Evolutionary conservation across 2,888 invertebrate species (phyloP).

Genomic region (Boloria euphrosyne): DNA sequence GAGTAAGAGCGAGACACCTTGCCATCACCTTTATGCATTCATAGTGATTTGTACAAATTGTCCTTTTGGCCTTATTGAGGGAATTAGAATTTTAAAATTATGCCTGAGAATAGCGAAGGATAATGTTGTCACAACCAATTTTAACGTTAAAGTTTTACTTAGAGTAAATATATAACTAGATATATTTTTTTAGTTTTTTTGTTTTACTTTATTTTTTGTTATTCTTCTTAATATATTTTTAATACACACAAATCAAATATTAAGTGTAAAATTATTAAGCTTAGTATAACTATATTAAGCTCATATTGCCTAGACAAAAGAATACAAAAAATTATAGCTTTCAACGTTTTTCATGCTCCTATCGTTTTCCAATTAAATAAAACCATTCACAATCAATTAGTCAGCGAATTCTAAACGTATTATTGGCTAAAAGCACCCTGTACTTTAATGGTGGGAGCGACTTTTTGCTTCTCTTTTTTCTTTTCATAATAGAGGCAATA

Average conservation of each 20-base stretch:
- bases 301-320: neutral
- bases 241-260: no score
- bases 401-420: conserved; percentile 70
- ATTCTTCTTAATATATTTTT: no score
- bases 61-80: neutral
- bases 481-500: conserved; percentile 75
- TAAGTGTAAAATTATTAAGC: neutral
- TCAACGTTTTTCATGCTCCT: conserved; percentile 46
- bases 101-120: neutral
- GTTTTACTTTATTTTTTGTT: no score
- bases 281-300: neutral
- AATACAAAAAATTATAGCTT: neutral
- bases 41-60: conserved; percentile 31
- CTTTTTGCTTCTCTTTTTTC: conserved; percentile 66
- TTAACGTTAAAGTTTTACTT: neutral
- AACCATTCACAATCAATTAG: conserved; percentile 75
- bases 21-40: conserved; percentile 29
- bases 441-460: conserved; percentile 60
- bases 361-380: conserved; percentile 64
- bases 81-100: conserved; percentile 15
- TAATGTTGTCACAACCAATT: conserved; percentile 3
- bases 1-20: conserved; percentile 56
- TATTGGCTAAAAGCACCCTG: conserved; percentile 66
- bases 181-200: neutral
- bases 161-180: neutral